phyloP scores from a whole-genome alignment of 1,140 invertebrate genomes.

The Pygmarrhopalites habei region DNA sequence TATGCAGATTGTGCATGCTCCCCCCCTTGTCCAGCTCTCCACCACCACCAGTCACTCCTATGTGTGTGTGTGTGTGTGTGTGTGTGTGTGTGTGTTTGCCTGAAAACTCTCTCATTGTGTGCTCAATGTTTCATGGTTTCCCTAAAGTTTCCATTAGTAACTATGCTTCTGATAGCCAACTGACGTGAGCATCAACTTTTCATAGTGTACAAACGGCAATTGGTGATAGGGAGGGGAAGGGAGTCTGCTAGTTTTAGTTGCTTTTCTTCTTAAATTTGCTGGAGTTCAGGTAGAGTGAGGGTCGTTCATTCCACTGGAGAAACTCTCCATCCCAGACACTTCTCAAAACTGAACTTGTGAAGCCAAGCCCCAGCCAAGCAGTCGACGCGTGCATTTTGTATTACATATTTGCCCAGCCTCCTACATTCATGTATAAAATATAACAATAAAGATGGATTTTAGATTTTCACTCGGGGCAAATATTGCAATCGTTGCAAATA shows the following conservation, averaged over 20 bases:
- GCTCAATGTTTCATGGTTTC: constrained; percentile 13
- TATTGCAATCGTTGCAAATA: constrained; percentile 1
- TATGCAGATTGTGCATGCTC: background rate
- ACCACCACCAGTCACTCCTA: background rate
- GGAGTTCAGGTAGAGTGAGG: no score
- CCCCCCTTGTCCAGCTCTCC: no score
- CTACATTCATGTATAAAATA: background rate
- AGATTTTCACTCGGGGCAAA: background rate
- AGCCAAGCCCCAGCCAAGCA: no score
- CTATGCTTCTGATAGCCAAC: constrained; percentile 2
- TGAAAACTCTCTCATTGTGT: background rate
- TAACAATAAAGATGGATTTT: constrained; percentile 3
- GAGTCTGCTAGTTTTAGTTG: no score
- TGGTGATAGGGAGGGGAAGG: background rate
- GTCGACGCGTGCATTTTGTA: no score
- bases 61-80: background rate
- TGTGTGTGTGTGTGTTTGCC: background rate
- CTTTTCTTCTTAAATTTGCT: no score
- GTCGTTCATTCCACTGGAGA: no score
- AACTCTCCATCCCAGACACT: no score
- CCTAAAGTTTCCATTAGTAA: constrained; percentile 9
- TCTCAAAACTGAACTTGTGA: no score
- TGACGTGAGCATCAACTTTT: constrained; percentile 2
- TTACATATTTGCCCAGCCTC: no score
- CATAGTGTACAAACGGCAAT: background rate